Conservation (phyloP, 2,113 vertebrate species). For the Neoarius graeffei region DNA sequence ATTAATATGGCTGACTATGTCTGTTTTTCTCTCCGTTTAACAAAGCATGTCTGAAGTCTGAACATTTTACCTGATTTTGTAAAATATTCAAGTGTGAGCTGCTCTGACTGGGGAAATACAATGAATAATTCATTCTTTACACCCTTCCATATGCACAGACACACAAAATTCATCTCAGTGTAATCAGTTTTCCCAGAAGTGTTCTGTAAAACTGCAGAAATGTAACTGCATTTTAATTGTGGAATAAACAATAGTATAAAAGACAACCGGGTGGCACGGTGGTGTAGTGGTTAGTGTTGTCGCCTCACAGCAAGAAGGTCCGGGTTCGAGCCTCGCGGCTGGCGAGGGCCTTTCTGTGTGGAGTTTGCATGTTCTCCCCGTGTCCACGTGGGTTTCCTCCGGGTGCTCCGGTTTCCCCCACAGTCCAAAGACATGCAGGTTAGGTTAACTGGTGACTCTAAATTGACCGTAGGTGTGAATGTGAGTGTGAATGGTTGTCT, state of each 20-base stretch:
- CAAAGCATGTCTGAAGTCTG: neutral
- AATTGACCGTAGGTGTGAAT: no score
- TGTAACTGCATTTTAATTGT: constrained; percentile 67
- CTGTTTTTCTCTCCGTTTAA: neutral
- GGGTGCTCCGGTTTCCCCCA: no score
- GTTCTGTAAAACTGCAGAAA: constrained; percentile 19
- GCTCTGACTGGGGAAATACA: constrained; percentile 66
- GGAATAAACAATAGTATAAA: constrained; percentile 60
- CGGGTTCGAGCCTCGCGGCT: no score
- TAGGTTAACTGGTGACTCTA: no score
- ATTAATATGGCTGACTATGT: neutral
- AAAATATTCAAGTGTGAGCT: constrained; percentile 62
- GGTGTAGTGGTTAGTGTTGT: no score
- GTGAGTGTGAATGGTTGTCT: no score
- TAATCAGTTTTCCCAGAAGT: constrained; percentile 45
- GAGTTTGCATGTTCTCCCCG: no score
- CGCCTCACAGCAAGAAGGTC: no score
- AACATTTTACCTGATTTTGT: constrained; percentile 45
- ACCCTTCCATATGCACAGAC: constrained; percentile 27
- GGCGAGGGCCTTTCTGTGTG: no score
- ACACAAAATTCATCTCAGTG: constrained; percentile 53
- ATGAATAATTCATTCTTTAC: constrained; percentile 69
- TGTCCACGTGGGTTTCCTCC: no score
- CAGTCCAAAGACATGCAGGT: no score
- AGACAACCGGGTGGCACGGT: no score